These are phyloP conservation scores for Phoeniculus purpureus DNA, from an alignment of 2,797 vertebrate genomes.

Conservation along the genomic window DNA sequence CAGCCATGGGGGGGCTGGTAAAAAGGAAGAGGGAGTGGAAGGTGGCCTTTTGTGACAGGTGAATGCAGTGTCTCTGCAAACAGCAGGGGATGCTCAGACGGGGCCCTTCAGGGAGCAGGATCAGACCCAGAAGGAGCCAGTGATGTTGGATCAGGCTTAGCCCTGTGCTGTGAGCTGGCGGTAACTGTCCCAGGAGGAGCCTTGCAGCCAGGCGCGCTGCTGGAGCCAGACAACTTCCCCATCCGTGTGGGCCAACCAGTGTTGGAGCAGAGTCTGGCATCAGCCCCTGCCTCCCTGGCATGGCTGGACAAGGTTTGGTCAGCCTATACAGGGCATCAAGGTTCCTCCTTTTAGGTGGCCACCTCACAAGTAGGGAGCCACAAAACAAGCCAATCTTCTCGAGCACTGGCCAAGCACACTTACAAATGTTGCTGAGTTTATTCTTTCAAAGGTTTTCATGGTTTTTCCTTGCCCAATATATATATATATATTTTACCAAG, in stretches of 20 bases:
- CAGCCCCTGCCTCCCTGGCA: neutral
- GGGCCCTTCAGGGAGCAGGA: neutral
- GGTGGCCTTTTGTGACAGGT: neutral
- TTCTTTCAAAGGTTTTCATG: neutral
- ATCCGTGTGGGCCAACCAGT: fast-evolving
- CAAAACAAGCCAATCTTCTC: neutral
- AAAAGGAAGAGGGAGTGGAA: neutral
- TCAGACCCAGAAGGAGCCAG: neutral
- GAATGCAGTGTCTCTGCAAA: neutral
- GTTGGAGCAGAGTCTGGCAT: neutral
- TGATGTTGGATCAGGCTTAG: neutral
- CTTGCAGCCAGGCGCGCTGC: neutral
- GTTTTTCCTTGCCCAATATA: neutral
- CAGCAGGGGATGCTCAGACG: neutral
- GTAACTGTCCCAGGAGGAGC: neutral
- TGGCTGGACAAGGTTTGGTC: neutral
- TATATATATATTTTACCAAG: neutral
- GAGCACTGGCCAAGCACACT: neutral
- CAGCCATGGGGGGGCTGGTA: constrained; percentile 11
- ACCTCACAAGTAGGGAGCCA: neutral
- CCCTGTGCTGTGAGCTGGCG: neutral
- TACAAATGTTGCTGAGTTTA: neutral
- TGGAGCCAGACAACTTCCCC: neutral
- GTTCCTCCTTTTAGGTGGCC: neutral
- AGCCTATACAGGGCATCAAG: neutral